These are phyloP conservation scores for Gymnobelideus leadbeateri DNA, from an alignment of 2,113 vertebrate genomes.

Conservation along the genomic window DNA sequence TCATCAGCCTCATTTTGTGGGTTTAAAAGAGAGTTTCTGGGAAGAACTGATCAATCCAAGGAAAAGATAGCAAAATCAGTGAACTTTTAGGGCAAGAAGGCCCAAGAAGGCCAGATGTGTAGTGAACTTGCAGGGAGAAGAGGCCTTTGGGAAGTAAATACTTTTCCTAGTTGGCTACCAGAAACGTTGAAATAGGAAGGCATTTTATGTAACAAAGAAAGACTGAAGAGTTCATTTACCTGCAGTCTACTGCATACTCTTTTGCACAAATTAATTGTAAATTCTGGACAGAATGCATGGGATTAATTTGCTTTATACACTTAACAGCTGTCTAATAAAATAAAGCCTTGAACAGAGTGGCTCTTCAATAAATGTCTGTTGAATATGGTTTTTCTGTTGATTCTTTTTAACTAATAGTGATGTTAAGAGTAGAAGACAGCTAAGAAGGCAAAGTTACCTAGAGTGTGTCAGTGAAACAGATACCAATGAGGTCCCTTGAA, in stretches of 20 bases:
- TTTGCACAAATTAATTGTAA: neutral
- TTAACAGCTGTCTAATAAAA: neutral
- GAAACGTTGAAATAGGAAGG: neutral
- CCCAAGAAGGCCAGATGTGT: neutral
- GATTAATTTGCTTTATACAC: neutral
- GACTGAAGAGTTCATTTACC: neutral
- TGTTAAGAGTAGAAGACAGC: neutral
- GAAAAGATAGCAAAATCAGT: neutral
- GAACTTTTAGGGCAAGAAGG: too few relatives aligned
- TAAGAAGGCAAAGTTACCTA: neutral
- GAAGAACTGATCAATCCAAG: neutral
- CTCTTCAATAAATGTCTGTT: neutral
- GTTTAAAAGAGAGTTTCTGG: neutral
- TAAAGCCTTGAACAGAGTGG: neutral
- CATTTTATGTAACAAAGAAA: neutral
- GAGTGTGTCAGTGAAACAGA: neutral
- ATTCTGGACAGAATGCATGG: neutral
- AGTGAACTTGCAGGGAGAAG: neutral
- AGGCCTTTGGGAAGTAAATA: neutral
- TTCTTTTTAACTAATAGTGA: neutral
- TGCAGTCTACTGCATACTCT: rapidly evolving
- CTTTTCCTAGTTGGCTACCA: neutral
- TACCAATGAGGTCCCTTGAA: neutral
- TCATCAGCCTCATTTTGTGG: too few relatives aligned
- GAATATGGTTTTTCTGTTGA: neutral